Evolutionary conservation across 1,140 invertebrate species (phyloP), one percentile per base, ranked within the genome.

Genomic region (Plodia interpunctella): DNA sequence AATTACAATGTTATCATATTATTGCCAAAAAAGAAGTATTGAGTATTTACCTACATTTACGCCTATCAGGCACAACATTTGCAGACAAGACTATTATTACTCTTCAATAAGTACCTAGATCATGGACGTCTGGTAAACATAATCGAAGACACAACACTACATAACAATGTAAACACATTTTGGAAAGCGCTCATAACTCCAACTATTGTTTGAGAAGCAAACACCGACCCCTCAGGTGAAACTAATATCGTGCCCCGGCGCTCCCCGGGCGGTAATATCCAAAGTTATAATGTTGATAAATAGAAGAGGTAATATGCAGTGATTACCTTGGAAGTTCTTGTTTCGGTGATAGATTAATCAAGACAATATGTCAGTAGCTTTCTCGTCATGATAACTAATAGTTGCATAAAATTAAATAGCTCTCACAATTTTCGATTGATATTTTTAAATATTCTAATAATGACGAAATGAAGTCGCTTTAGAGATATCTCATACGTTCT

Each of bases 261-360:
- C 38, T 44, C 38, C 38, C 38, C 38, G 38, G 38, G 38, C 38
- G 38, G 38, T 44, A 15, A 44, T 44, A 44, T 44, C 38, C 38
- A 17, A 44, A 44, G 38, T 44, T 44, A 44, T 44, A 44, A 44
- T 44, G 38, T 44, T 44, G 38, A 44, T 44, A 44, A 44, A 44
- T 44, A 44, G 38, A 17, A 44, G 38, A 44, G 38, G 38, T 44
- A 44, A 44, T 44, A 25, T 10, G 15, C 13, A 5, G 38, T 44
- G 15, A 44, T 44, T 44, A 17, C 15, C 13, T 15, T 15, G 2
- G 1, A 44, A 44, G 38, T 44, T 32, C 8, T 32, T 32, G 30
- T 32, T 44, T n/a, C 5, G 13, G 15, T 44, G 38, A 44, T n/a
- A 15, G 38, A 44, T 44, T 44, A 44, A 44, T 44, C 38, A 1